Evolutionary conservation across 2,797 vertebrate genomes (phyloP), one percentile per base, ranked within the genome.

Genomic region (Iguana delicatissima): DNA sequence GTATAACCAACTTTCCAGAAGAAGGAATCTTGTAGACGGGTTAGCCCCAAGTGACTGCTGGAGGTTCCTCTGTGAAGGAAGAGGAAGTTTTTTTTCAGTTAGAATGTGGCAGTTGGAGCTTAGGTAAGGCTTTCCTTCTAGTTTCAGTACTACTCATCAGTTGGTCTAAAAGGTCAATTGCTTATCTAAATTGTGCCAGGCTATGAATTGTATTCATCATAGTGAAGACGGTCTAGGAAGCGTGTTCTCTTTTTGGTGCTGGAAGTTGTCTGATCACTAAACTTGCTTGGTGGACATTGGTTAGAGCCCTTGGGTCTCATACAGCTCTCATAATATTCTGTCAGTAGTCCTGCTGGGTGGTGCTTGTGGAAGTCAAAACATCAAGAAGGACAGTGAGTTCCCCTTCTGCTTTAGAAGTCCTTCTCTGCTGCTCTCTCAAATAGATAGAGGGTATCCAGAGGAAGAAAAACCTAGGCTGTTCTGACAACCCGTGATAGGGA

Each of bases 21-120:
- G 1, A 50, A 76, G 57, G 81, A 35, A 52, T 35, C 73, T 89
- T 84, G 59, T 29, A 29, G 38, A 76, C 73, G 13, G n/a, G 14
- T 4, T 62, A 64, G 14, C 29, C 42, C 52, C 57, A 82, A 29
- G 42, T 52, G 57, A 10, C 38, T 64, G 38, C 4, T 26, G 18
- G 38, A 12, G 29, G 29, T 57, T 59, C 32, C n/a, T 62, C 5
- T 4, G 4, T 76, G 4, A 32, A 22, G 18, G 24, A 0, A 26
- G 38, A 29, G 13, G 14, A 13, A 9, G 16, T 4, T 5, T n/a
- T 6, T 35, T 76, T 87, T 87, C 72, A 64, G 85, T 87, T 89
- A 85, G 85, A 87, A 38, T 55, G 55, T 83, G 79, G 26, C 72
- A 52, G 85, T 90, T 90, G 80, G n/a, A 76, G 42, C 69, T 46